Conservation (phyloP, 2,888 invertebrate species). For the Xestobium rufovillosum region DNA sequence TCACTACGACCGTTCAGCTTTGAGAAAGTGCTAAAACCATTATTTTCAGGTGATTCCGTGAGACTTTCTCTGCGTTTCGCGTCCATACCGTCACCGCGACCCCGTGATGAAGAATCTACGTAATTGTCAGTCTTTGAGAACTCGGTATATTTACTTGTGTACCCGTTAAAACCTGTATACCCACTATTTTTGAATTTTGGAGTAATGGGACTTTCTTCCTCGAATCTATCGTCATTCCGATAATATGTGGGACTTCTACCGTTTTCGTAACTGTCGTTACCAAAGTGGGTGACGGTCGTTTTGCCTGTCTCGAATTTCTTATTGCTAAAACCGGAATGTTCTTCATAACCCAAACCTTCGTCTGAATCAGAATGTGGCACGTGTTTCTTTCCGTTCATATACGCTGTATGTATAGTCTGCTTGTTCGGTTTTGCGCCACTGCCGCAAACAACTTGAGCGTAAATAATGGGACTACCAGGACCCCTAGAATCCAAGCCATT, state of each 20-base stretch:
- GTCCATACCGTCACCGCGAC: slow-evolving; percentile 61
- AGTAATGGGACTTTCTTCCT: slow-evolving; percentile 49
- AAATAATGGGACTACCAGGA: slow-evolving; percentile 55
- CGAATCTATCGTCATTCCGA: slow-evolving; percentile 43
- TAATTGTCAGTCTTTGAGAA: slow-evolving; percentile 36
- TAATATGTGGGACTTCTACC: slow-evolving; percentile 45
- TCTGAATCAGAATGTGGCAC: slow-evolving; percentile 66
- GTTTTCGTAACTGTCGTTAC: slow-evolving; percentile 37
- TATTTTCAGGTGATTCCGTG: slow-evolving; percentile 34
- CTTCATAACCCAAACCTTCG: slow-evolving; percentile 71
- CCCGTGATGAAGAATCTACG: slow-evolving; percentile 47
- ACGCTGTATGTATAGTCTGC: slow-evolving; percentile 49
- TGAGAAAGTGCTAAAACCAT: slow-evolving; percentile 15
- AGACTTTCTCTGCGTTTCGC: slow-evolving; percentile 49
- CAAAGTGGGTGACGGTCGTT: slow-evolving; percentile 40
- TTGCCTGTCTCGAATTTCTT: slow-evolving; percentile 30
- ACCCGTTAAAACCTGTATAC: slow-evolving; percentile 41
- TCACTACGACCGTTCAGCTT: slow-evolving; percentile 44
- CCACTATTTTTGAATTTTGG: slow-evolving; percentile 56
- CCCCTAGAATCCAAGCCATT: slow-evolving; percentile 34
- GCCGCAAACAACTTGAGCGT: slow-evolving; percentile 65
- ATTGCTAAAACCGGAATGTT: slow-evolving; percentile 40
- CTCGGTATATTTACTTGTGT: slow-evolving; percentile 42
- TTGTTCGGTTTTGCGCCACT: slow-evolving; percentile 36
- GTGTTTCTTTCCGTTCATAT: slow-evolving; percentile 42